Evolutionary conservation across 53 echinoderm and acorn worm genomes (phyloP).

Genomic region (Arbacia lixula): DNA sequence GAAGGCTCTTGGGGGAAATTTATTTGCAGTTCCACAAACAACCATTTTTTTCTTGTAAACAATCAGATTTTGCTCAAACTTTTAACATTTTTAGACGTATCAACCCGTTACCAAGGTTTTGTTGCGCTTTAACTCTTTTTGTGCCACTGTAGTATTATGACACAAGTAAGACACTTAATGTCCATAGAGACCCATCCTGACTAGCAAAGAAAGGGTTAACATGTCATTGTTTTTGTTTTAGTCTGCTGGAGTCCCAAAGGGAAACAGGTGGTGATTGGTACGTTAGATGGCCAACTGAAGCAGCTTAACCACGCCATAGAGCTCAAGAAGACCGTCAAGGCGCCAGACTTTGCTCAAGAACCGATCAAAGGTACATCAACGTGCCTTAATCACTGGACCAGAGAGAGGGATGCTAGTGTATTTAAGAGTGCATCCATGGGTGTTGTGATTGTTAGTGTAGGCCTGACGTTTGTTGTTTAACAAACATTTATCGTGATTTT

Average conservation of each 20-base stretch:
- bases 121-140: too few species aligned
- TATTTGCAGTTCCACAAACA: too few species aligned
- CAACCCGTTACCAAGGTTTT: too few species aligned
- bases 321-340: conserved; percentile 62
- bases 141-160: too few species aligned
- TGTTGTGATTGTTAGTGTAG: neutral
- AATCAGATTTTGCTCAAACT: too few species aligned
- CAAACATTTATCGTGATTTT: too few species aligned
- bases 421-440: too few species aligned
- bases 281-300: conserved; percentile 66
- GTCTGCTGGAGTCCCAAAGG: conserved; percentile 99
- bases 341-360: conserved; percentile 82
- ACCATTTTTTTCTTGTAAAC: too few species aligned
- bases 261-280: conserved; percentile 92
- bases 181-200: neutral
- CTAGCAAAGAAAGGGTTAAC: neutral
- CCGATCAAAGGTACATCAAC: conserved; percentile 72
- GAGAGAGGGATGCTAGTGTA: too few species aligned
- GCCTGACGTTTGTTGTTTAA: neutral
- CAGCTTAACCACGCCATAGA: conserved; percentile 79
- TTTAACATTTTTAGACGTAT: too few species aligned
- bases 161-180: neutral
- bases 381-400: too few species aligned
- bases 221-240: conserved; percentile 13
- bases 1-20: too few species aligned